Base-by-base conservation (phyloP, 2,888 invertebrate species). In the Ditylenchus weischeri region DNA sequence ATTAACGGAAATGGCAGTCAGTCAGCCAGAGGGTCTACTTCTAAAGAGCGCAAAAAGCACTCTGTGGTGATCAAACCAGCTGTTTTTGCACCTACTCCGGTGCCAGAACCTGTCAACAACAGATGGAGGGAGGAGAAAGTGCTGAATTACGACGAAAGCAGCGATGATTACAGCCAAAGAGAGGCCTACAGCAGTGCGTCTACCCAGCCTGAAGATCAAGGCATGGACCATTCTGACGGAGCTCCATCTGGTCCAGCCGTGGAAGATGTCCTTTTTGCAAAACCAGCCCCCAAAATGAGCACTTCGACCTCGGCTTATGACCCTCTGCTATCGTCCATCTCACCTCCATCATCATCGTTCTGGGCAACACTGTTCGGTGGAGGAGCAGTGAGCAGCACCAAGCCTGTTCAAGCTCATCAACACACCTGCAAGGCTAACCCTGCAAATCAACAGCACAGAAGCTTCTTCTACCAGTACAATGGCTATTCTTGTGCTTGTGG, bases 401-500 rank as follows among this genome's bases (percentile, higher is more conserved):
- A 51, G 51, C 63, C 5, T 10, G 13, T 7, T 13, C 50, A 15
- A 43, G 62, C 18, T n/a, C 63, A 29, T 11, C 15, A 19, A 35
- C 38, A 35, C 54, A 63, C 63, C 63, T 51, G 3, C 61, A 48
- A 35, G 29, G 38, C 23, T 19, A 61, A 18, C 11, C 36, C 23
- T 23, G 50, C 36, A 18, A 43, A 43, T 43, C 43, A 29, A 29
- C 47, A n/a, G n/a, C n/a, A 47, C 65, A 50, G 47, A 18, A 48
- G 65, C 61, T 60, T 65, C 60, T 50, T 61, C 60, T 49, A 65
- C 61, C 65, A 65, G 18, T 57, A 64, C 64, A 64, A 64, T 15
- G 57, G 64, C 43, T 57, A 47, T 43, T 47, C 43, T 48, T 57
- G 58, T 35, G 36, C 57, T 47, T 54, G 58, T 11, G 18, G 36